phyloP scores from a whole-genome alignment of 2,797 vertebrate species.

The Phataginus tricuspis region DNA sequence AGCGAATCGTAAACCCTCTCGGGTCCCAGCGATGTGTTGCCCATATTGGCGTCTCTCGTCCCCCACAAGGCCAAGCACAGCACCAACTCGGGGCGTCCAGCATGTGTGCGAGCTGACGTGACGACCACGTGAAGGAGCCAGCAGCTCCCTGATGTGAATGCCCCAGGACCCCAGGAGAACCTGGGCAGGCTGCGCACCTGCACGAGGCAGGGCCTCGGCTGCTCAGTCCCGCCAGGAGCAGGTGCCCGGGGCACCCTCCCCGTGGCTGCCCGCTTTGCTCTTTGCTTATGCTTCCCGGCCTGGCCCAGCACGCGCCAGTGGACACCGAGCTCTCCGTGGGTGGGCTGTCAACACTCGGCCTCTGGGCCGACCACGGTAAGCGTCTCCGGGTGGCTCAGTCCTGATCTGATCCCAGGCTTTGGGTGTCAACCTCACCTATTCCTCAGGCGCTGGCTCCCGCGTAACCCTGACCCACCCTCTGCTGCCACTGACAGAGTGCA shows the following conservation, averaged over 20 bases:
- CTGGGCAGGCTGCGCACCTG: no score
- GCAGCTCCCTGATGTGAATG: background rate
- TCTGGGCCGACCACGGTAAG: background rate
- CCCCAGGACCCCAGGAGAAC: background rate
- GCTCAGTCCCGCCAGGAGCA: background rate
- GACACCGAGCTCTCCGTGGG: background rate
- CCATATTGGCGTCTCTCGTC: background rate
- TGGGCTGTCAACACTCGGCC: background rate
- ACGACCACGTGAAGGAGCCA: background rate
- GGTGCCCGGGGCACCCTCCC: background rate
- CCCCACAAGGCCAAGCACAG: background rate
- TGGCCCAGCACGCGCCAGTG: background rate
- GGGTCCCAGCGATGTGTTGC: accelerated
- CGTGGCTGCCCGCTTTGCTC: background rate
- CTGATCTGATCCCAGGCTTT: background rate
- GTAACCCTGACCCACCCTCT: background rate
- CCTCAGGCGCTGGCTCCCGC: background rate
- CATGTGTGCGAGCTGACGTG: accelerated
- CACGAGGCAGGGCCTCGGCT: background rate
- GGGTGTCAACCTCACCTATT: background rate
- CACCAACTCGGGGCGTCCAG: background rate
- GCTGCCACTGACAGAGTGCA: background rate
- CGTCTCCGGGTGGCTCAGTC: background rate
- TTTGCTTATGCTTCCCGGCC: background rate
- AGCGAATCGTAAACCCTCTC: background rate